Conservation (phyloP, 2,797 vertebrate species). For the Clarias platycephalus region DNA sequence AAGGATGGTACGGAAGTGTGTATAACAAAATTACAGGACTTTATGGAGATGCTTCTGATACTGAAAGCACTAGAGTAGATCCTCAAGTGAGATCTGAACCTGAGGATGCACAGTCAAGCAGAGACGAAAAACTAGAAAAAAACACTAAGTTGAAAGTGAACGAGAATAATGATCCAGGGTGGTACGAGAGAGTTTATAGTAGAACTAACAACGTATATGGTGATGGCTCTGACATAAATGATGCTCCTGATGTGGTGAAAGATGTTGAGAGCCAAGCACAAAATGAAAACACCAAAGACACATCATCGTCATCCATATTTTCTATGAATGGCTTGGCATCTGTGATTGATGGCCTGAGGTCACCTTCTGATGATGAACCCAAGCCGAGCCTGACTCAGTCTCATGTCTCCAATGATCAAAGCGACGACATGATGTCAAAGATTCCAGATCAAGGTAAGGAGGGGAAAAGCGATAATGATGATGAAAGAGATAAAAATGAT, state of each 20-base stretch:
- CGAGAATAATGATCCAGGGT: neutral
- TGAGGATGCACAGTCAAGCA: neutral
- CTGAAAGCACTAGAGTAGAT: neutral
- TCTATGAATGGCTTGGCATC: constrained; percentile 49
- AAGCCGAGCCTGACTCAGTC: neutral
- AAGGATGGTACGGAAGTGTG: neutral
- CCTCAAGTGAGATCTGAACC: neutral
- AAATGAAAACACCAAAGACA: constrained; percentile 17
- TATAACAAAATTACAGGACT: constrained; percentile 14
- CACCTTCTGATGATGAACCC: constrained; percentile 47
- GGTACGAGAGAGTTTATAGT: neutral
- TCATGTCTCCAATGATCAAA: neutral
- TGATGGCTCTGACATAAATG: neutral
- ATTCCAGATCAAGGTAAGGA: constrained; percentile 44
- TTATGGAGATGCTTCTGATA: neutral
- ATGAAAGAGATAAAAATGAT: neutral
- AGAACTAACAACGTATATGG: neutral
- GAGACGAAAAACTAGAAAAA: neutral
- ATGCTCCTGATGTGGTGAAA: constrained; percentile 20
- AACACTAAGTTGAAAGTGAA: neutral
- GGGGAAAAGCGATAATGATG: neutral
- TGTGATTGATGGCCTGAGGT: constrained; percentile 44
- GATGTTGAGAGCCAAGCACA: constrained; percentile 29
- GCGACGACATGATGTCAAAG: neutral
- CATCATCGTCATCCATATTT: constrained; percentile 53